Conservation (phyloP, 2,113 vertebrate genomes). For the Halcyon malimbica region DNA sequence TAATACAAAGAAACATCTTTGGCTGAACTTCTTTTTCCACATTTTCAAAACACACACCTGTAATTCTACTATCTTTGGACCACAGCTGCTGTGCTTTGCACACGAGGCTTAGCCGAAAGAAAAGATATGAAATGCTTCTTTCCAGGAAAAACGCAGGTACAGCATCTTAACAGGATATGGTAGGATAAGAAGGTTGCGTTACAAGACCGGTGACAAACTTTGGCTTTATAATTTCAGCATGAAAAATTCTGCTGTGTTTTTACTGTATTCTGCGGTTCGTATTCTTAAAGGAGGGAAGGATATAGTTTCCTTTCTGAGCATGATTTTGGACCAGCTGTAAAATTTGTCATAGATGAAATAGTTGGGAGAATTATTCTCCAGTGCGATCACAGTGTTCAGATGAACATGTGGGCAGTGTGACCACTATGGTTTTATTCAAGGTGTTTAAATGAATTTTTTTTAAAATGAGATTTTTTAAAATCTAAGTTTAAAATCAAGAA, state of each 20-base stretch:
- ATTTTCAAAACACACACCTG: conserved; percentile 51
- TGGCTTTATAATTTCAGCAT: not conserved
- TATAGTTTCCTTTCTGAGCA: not conserved
- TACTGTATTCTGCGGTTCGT: not conserved
- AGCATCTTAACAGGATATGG: not conserved
- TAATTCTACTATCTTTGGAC: conserved; percentile 37
- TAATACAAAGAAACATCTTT: conserved; percentile 42
- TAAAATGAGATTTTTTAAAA: not conserved
- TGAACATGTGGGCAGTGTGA: not conserved
- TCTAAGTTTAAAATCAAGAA: not conserved
- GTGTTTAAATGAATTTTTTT: not conserved
- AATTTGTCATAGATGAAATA: not conserved
- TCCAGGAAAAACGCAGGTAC: not conserved
- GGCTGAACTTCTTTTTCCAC: conserved; percentile 18
- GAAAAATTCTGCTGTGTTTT: not conserved
- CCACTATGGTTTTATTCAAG: not conserved
- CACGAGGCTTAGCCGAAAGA: conserved; percentile 1
- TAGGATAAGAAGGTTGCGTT: not conserved
- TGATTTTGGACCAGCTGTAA: not conserved
- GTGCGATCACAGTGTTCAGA: not conserved
- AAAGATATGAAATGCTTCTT: conserved; percentile 7
- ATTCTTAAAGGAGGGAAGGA: not conserved
- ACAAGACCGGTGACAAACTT: not conserved
- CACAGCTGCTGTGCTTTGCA: not conserved
- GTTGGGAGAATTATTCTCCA: not conserved